Percentiles rank a stretch among this genome's conserved stretches.
phyloP scores from a whole-genome alignment of 2,113 vertebrate genomes.

The Toxostoma redivivum region DNA sequence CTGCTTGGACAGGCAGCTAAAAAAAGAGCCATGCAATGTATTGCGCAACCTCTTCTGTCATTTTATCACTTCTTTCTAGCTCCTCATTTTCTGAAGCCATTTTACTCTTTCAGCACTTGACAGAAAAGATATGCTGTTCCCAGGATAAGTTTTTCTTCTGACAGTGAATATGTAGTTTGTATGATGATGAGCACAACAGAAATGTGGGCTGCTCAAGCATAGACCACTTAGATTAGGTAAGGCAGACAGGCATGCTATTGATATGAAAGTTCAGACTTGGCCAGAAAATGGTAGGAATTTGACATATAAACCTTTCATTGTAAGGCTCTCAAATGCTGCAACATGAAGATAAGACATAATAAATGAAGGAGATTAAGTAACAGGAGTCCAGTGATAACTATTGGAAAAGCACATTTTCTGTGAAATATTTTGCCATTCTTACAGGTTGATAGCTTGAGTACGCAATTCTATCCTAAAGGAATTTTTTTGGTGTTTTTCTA shows the following conservation, averaged over 20 bases:
- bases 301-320: background rate
- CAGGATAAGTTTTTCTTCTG: background rate
- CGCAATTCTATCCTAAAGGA: background rate
- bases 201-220: background rate
- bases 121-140: background rate
- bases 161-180: background rate
- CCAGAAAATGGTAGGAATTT: background rate
- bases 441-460: background rate
- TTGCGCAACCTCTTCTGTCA: background rate
- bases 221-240: background rate
- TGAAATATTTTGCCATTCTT: background rate
- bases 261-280: background rate
- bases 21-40: rapidly evolving
- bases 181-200: background rate
- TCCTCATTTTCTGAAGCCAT: background rate
- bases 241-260: background rate
- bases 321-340: background rate
- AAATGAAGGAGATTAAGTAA: background rate
- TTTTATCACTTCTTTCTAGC: background rate
- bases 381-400: background rate
- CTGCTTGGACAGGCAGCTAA: background rate
- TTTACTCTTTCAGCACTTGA: background rate
- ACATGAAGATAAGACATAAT: background rate
- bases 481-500: background rate
- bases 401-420: background rate